Base-by-base conservation (phyloP, 1,140 invertebrate genomes). In the Maniola jurtina region DNA sequence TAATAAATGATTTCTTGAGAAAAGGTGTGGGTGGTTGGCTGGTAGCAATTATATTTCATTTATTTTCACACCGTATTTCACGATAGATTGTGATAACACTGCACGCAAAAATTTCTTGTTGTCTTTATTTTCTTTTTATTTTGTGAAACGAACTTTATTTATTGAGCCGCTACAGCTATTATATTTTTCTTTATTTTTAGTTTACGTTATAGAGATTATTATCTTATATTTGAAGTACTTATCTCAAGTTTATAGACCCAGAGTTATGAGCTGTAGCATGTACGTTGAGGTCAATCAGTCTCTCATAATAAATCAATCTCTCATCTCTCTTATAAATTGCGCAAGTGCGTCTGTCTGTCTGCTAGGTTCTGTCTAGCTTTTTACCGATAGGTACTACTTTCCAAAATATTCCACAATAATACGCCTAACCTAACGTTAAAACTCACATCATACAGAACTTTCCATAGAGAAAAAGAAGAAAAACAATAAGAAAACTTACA, bases 401-500 rank as follows among this genome's bases (percentile, higher is more conserved):
- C n/a, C n/a, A n/a, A n/a, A 25, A 25, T 52, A 52, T 25, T 48
- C 14, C 2, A 48, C 15, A 13, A 7, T 6, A n/a, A 15, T 48
- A 14, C 13, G n/a, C 14, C 16, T 50, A 13, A 16, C 48, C 48
- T 34, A 34, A 55, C 11, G 16, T 33, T n/a, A 34, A 55, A 10
- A 55, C 13, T 55, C 52, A 55, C 33, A 34, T 34, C 52, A 34
- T 9, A 35, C 11, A 11, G 5, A 34, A 55, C 52, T 33, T 34
- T 55, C 52, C 33, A 34, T 25, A 33, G 16, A 8, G 52, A 25
- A 34, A 55, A n/a, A 55, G 11, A 55, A 16, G 25, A 55, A 55
- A 55, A 55, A 55, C 52, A 55, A 55, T 34, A 55, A n/a, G 52
- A 55, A 55, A 55, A 11, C 52, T 55, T 55, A 55, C 35, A 55